Base-by-base conservation (phyloP, 2,888 invertebrate genomes). In the Baronia brevicornis region DNA sequence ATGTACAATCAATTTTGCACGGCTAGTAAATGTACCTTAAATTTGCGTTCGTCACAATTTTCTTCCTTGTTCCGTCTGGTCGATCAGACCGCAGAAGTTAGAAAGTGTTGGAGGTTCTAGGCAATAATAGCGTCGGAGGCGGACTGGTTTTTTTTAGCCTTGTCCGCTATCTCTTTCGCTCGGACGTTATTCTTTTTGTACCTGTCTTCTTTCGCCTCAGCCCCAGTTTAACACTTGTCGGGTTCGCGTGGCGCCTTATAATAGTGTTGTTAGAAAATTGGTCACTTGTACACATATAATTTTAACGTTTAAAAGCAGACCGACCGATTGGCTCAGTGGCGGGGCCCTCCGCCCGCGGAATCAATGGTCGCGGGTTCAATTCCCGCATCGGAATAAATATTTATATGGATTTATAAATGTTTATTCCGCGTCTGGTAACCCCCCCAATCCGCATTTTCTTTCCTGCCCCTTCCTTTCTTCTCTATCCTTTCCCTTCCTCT, bases 231-330 rank as follows among this genome's bases (percentile, higher is more conserved):
- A 47, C 48, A 46, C 45, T 68, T 67, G 68, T 64, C 65, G 60
- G 51, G 57, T 38, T 54, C 52, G 56, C 54, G 54, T 55, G 60
- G 60, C 61, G 55, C 60, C 54, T 54, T 46, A n/a, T 3, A 41
- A 8, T 39, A 48, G 44, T 56, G 5, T 3, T 12, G 5, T 9
- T 5, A 21, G 8, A 5, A 7, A n/a, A 17, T 29, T 26, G 29
- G 21, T 17, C 22, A 21, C 9, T 10, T 6, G n/a, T 21, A 10
- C 5, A 11, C 11, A 12, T 25, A 8, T 9, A 12, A 23, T n/a
- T 12, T 7, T 3, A 6, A 11, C 8, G n/a, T 5, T n/a, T 1
- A 8, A 20, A 1, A 9, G 9, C 8, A 4, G 1, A 21, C 10
- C 9, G n/a, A n/a, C n/a, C n/a, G n/a, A n/a, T n/a, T n/a, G n/a